These are phyloP conservation scores for Malaclemys terrapin DNA, from an alignment of 2,113 vertebrate genomes.

Conservation along the genomic window DNA sequence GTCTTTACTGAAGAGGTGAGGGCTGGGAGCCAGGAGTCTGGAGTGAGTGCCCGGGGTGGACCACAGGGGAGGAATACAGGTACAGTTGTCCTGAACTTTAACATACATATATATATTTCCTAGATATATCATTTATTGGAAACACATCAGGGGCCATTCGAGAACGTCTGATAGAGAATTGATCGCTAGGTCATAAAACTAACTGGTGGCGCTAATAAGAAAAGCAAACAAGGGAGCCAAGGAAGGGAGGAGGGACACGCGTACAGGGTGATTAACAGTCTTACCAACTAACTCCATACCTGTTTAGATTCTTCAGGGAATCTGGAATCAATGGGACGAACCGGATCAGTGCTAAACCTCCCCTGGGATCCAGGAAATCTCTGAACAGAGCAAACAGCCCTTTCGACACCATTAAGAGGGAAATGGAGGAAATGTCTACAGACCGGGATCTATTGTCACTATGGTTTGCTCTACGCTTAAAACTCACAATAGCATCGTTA, in stretches of 20 bases:
- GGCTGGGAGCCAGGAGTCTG: too few species aligned
- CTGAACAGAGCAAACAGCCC: not conserved
- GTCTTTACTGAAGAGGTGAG: not conserved
- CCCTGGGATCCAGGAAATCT: slow-evolving; percentile 23
- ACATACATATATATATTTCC: not conserved
- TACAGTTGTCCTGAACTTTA: not conserved
- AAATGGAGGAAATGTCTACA: not conserved
- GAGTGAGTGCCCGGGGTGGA: not conserved
- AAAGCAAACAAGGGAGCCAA: slow-evolving; percentile 32
- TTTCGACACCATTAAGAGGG: not conserved
- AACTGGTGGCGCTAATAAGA: slow-evolving; percentile 35
- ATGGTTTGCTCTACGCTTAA: not conserved
- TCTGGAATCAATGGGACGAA: slow-evolving; percentile 29
- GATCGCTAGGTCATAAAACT: slow-evolving; percentile 74
- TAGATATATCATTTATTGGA: slow-evolving; percentile 51
- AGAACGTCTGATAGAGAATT: slow-evolving; percentile 66
- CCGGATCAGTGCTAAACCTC: slow-evolving; percentile 34
- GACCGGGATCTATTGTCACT: not conserved
- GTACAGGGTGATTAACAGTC: slow-evolving; percentile 8
- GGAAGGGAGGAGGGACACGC: not conserved
- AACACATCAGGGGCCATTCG: slow-evolving; percentile 66
- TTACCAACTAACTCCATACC: not conserved
- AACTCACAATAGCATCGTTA: not conserved
- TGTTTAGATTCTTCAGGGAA: not conserved
- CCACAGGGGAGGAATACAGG: not conserved